Evolutionary conservation across 2,113 vertebrate species (phyloP).

Genomic region (Petaurus breviceps): DNA sequence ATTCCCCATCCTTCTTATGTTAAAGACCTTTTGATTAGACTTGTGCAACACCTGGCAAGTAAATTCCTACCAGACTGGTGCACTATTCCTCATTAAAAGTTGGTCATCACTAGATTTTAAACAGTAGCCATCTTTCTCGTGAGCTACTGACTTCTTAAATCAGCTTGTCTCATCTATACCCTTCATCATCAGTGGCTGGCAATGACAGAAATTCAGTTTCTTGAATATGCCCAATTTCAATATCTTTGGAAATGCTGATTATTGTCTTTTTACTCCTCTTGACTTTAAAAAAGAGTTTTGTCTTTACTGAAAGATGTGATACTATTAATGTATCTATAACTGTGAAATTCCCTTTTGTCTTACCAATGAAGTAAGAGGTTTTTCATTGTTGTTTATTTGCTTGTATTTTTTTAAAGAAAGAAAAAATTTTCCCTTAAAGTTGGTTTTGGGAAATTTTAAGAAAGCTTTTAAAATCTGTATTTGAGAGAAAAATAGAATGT

Average conservation of each 20-base stretch:
- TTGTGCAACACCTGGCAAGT: not conserved
- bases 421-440: not conserved
- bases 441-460: not conserved
- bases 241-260: not conserved
- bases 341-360: not conserved
- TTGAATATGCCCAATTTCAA: not conserved
- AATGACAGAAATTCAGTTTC: not conserved
- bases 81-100: not conserved
- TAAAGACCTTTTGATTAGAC: not conserved
- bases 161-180: not conserved
- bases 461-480: not conserved
- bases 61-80: not conserved
- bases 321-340: not conserved
- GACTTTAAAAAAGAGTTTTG: not conserved
- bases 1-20: not conserved
- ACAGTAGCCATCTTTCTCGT: not conserved
- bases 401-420: not conserved
- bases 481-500: not conserved
- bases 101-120: not conserved
- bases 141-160: not conserved
- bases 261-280: not conserved
- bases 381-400: not conserved
- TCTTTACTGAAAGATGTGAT: not conserved
- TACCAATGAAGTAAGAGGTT: not conserved
- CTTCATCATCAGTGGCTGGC: not conserved